Evolutionary conservation across 2,888 invertebrate genomes (phyloP).

Genomic region (Parasteatoda lunata): DNA sequence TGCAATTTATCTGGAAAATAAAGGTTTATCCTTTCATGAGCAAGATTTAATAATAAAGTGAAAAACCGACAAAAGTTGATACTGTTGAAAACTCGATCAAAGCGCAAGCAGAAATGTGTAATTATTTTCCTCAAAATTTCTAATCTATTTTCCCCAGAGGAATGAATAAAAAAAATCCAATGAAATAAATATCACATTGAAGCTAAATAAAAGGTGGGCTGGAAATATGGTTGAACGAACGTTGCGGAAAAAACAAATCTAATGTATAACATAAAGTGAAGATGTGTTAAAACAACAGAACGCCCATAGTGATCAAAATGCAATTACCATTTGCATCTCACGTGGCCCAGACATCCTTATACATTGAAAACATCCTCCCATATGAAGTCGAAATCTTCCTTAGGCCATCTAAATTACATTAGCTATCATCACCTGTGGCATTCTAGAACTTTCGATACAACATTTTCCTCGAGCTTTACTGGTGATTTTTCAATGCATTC

Average conservation of each 20-base stretch:
- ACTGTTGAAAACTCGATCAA: too few species aligned
- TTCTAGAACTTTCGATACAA: conserved; percentile 20
- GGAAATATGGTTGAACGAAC: conserved; percentile 50
- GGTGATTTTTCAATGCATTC: conserved; percentile 34
- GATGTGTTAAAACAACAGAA: conserved; percentile 65
- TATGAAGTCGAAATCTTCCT: conserved; percentile 60
- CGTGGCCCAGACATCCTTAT: conserved; percentile 61
- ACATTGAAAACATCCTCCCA: conserved; percentile 51
- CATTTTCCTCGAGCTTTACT: conserved; percentile 47
- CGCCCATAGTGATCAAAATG: conserved; percentile 67
- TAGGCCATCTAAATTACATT: conserved; percentile 64
- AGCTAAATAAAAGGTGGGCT: conserved; percentile 33
- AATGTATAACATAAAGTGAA: conserved; percentile 46
- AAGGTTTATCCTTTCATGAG: too few species aligned
- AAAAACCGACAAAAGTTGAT: too few species aligned
- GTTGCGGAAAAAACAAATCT: conserved; percentile 39
- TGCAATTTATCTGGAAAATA: too few species aligned
- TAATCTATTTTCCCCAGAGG: too few species aligned
- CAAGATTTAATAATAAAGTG: too few species aligned
- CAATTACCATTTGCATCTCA: conserved; percentile 59
- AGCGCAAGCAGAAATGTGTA: too few species aligned
- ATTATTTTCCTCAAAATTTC: too few species aligned
- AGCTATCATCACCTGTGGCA: conserved; percentile 51
- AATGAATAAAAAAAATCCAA: too few species aligned
- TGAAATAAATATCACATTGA: conserved; percentile 1